Percentiles rank a stretch among this genome's conserved stretches.
Evolutionary conservation across 2,888 invertebrate species (phyloP).

Genomic region (Tenodera sinensis): DNA sequence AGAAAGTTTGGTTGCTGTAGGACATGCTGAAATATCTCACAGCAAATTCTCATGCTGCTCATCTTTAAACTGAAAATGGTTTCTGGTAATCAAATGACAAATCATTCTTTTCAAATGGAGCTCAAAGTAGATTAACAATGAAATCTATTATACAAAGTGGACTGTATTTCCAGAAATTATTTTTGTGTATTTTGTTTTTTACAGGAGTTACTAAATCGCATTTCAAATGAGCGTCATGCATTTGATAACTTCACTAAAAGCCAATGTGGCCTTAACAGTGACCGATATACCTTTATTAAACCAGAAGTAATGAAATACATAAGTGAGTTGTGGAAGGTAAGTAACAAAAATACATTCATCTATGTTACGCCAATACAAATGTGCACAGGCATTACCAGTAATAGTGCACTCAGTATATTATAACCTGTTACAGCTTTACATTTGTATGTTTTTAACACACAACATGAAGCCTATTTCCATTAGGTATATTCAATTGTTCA

Average conservation of each 20-base stretch:
- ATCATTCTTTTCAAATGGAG: not conserved
- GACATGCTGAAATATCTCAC: not conserved
- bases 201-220: not conserved
- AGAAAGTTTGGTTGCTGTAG: not conserved
- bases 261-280: not conserved
- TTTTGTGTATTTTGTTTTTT: not conserved
- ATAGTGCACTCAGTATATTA: too few species aligned
- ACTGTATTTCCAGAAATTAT: not conserved
- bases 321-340: not conserved
- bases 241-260: not conserved
- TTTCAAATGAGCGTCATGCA: not conserved
- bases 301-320: not conserved
- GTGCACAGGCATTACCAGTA: too few species aligned
- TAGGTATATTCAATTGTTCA: too few species aligned
- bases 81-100: not conserved
- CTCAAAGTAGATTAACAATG: not conserved
- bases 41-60: not conserved
- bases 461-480: too few species aligned
- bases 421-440: too few species aligned
- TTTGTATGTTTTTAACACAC: too few species aligned
- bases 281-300: not conserved
- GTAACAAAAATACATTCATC: not conserved
- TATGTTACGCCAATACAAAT: not conserved
- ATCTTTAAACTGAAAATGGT: not conserved
- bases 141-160: not conserved